phyloP scores from a whole-genome alignment of 2,113 vertebrate genomes.

The Thomomys bottae region DNA sequence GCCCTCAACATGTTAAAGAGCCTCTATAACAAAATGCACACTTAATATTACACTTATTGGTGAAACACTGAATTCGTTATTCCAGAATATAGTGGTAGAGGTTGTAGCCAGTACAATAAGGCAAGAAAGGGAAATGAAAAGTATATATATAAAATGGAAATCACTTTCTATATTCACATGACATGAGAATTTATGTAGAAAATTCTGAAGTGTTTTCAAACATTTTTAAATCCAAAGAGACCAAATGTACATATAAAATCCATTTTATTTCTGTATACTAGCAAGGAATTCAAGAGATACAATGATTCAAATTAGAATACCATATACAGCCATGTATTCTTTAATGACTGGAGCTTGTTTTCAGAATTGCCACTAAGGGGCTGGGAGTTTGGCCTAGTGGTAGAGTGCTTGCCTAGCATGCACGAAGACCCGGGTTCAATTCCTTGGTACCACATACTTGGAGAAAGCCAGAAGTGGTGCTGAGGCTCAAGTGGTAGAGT shows the following conservation, averaged over 20 bases:
- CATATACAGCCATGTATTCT: background rate
- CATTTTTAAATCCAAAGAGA: background rate
- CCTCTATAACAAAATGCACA: background rate
- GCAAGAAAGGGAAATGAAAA: slow-evolving; percentile 26
- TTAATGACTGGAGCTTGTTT: background rate
- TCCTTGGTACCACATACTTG: too few species aligned
- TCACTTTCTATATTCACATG: background rate
- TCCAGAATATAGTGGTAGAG: background rate
- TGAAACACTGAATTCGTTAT: background rate
- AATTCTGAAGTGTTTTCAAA: background rate
- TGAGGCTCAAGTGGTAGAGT: too few species aligned
- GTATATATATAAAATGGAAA: background rate
- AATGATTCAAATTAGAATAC: background rate
- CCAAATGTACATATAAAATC: background rate
- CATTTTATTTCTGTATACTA: background rate
- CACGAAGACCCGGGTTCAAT: too few species aligned
- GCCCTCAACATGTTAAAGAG: background rate
- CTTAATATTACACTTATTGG: background rate
- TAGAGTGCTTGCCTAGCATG: too few species aligned
- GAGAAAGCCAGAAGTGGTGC: too few species aligned
- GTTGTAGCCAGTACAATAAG: background rate
- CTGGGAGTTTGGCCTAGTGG: too few species aligned
- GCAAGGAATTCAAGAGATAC: background rate
- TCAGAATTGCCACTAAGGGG: background rate
- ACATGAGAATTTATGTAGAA: background rate